Conservation (phyloP, 1,140 invertebrate genomes). For the Cylas formicarius region DNA sequence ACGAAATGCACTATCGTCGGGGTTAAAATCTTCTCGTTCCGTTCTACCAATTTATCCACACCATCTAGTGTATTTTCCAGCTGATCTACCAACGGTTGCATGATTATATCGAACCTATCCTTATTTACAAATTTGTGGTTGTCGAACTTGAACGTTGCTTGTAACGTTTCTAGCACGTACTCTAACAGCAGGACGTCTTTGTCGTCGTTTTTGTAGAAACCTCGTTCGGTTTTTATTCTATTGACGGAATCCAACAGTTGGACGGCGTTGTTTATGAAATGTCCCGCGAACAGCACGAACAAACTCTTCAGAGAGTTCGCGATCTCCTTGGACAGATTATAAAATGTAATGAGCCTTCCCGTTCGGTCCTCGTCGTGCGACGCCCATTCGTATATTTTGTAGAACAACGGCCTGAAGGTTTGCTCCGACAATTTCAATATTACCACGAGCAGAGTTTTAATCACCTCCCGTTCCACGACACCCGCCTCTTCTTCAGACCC, state of each 20-base stretch:
- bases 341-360: slow-evolving; percentile 50
- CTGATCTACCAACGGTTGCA: slow-evolving; percentile 83
- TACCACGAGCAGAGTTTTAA: slow-evolving; percentile 66
- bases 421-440: slow-evolving; percentile 83
- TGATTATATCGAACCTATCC: slow-evolving; percentile 73
- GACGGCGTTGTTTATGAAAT: slow-evolving; percentile 74
- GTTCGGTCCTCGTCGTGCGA: slow-evolving; percentile 50
- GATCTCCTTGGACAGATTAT: slow-evolving; percentile 64
- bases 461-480: slow-evolving; percentile 60
- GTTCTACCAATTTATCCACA: slow-evolving; percentile 50
- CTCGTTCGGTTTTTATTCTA: too few relatives aligned
- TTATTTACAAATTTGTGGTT: slow-evolving; percentile 75
- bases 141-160: slow-evolving; percentile 71
- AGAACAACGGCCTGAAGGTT: slow-evolving; percentile 79
- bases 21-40: slow-evolving; percentile 58
- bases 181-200: slow-evolving; percentile 54
- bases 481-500: slow-evolving; percentile 41
- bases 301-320: slow-evolving; percentile 78
- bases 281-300: slow-evolving; percentile 81
- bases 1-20: slow-evolving; percentile 77
- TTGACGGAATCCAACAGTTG: slow-evolving; percentile 58
- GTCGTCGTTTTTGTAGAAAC: slow-evolving; percentile 46
- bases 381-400: slow-evolving; percentile 81
- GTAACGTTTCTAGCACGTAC: slow-evolving; percentile 64
- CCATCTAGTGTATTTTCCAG: slow-evolving; percentile 70